A percentile compares a stretch with the other conserved stretches of the same genome.
Evolutionary conservation across 2,888 invertebrate genomes (phyloP).

Genomic region (Cosmorhoe ocellata): DNA sequence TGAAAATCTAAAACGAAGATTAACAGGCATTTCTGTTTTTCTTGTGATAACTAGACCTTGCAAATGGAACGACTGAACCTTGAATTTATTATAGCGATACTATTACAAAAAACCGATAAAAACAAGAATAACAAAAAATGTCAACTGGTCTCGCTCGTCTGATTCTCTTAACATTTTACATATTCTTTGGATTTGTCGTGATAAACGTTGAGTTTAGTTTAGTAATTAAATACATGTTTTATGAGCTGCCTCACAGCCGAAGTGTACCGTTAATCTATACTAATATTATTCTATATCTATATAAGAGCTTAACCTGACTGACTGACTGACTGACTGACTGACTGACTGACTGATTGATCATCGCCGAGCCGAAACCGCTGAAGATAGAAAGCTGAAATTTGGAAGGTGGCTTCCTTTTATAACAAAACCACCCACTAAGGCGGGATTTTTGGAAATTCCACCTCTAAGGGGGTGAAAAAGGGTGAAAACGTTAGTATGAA

Average conservation of each 20-base stretch:
- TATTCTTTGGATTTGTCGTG: slow-evolving; percentile 33
- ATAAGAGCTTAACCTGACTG: too few species aligned
- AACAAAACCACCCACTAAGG: too few species aligned
- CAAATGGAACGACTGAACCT: slow-evolving; percentile 57
- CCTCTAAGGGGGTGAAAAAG: too few species aligned
- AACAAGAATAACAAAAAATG: slow-evolving; percentile 41
- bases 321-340: too few species aligned
- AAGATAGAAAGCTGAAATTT: too few species aligned
- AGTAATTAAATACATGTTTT: slow-evolving; percentile 52
- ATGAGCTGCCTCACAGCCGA: slow-evolving; percentile 45
- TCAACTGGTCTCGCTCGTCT: slow-evolving; percentile 24
- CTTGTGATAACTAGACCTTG: slow-evolving; percentile 54
- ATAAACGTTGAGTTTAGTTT: slow-evolving; percentile 45
- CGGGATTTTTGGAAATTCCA: too few species aligned
- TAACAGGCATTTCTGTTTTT: slow-evolving; percentile 45
- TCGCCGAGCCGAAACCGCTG: too few species aligned
- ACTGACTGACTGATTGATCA: too few species aligned
- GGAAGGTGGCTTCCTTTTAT: too few species aligned
- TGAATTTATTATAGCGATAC: slow-evolving; percentile 52
- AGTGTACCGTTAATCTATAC: slow-evolving; percentile 71
- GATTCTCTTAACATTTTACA: slow-evolving; percentile 28
- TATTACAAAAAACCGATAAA: slow-evolving; percentile 55
- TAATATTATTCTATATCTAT: too few species aligned
- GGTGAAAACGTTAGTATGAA: too few species aligned
- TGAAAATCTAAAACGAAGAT: slow-evolving; percentile 46